phyloP scores from a whole-genome alignment of 2,113 vertebrate genomes.

The Grallaria varia region DNA sequence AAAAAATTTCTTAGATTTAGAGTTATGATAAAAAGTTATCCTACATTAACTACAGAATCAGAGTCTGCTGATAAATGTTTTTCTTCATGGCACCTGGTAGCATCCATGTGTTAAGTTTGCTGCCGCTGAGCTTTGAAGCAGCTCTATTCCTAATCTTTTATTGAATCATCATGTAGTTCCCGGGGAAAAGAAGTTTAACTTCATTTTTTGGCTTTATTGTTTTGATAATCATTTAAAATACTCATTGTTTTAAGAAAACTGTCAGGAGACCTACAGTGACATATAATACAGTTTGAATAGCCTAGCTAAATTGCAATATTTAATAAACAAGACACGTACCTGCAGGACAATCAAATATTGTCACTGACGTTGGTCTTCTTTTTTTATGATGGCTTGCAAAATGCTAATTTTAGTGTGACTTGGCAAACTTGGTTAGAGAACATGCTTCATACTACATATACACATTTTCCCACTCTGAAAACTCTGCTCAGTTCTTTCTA shows the following conservation, averaged over 20 bases:
- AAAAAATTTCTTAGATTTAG: background rate
- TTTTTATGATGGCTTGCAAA: background rate
- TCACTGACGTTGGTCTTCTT: background rate
- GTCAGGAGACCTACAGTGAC: conserved; percentile 27
- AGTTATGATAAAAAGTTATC: background rate
- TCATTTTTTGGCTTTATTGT: background rate
- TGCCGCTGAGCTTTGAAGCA: background rate
- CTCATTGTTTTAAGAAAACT: background rate
- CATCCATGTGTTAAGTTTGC: background rate
- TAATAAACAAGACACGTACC: conserved; percentile 68
- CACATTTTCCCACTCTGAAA: conserved; percentile 1
- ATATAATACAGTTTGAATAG: conserved; percentile 11
- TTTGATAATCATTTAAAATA: background rate
- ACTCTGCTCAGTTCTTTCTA: background rate
- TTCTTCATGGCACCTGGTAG: background rate
- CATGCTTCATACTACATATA: background rate
- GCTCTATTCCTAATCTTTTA: background rate
- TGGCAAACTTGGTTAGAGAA: background rate
- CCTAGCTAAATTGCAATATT: conserved; percentile 73
- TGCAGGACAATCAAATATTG: conserved; percentile 72
- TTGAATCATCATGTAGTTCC: background rate
- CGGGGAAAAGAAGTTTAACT: background rate
- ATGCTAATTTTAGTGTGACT: conserved; percentile 3
- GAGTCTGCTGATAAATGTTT: background rate
- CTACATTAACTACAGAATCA: background rate